Base-by-base conservation (phyloP, 2,797 vertebrate genomes). In the Enteromius paludinosus region DNA sequence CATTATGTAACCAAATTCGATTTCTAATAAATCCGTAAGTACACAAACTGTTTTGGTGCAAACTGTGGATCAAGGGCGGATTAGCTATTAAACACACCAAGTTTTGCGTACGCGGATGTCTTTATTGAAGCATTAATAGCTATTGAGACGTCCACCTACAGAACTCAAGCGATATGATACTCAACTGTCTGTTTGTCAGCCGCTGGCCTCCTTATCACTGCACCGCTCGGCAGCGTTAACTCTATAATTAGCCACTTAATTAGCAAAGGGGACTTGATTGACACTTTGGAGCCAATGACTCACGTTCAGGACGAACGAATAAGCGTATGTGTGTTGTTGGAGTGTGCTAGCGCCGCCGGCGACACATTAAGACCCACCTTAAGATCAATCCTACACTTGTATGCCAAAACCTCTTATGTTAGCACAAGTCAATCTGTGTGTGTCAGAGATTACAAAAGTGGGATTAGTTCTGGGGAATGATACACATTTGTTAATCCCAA, bases 281-380 rank as follows among this genome's bases (percentile, higher is more conserved):
- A 90, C 90, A 90, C 87, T 90, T 90, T 90, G 87, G 88, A 90
- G 90, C 87, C 89, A 90, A 81, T 86, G 87, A 88, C 83, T 89
- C 85, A 83, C 71, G 61, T 83, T 86, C 77, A 85, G 78, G 78
- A 87, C 38, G 47, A 82, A 28, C 30, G 81, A 81, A 41, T 84
- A 74, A 83, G 82, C 25, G 66, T 59, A 66, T 74, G 80, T 79
- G 83, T 82, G 77, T 84, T 85, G 84, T 78, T 78, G 10, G 74
- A 56, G 52, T 64, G 78, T 72, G 76, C 79, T 77, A 75, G 35
- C 20, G 82, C 87, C 82, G 65, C 54, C 41, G 86, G 87, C 83
- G 54, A 82, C 73, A 84, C 82, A 74, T 83, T 85, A 78, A 83
- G 69, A 80, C 61, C 83, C 73, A 77, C 76, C 79, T 77, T 82